These are phyloP conservation scores for Oscheius myriophilus DNA, from an alignment of 2,888 invertebrate genomes.

Conservation along the genomic window DNA sequence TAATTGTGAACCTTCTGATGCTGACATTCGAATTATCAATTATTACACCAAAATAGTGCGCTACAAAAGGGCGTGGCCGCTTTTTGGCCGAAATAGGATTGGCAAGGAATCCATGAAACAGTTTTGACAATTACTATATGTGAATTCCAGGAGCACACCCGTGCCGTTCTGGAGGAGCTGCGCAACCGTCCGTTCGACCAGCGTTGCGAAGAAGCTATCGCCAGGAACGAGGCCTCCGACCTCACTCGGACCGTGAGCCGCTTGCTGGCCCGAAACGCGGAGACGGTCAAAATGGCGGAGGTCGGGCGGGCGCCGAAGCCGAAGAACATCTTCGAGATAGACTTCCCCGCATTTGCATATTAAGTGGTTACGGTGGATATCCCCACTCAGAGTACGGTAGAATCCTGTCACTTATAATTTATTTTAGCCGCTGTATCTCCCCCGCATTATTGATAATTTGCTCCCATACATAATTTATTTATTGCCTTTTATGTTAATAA, in stretches of 20 bases:
- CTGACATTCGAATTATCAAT: too few species aligned
- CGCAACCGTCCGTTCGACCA: slow-evolving; percentile 49
- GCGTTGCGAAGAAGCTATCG: slow-evolving; percentile 37
- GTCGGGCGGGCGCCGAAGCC: slow-evolving; percentile 57
- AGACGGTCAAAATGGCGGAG: slow-evolving; percentile 58
- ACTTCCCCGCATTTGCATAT: slow-evolving; percentile 53
- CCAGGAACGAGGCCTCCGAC: slow-evolving; percentile 40
- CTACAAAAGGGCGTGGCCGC: too few species aligned
- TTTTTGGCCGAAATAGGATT: too few species aligned
- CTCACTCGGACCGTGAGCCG: slow-evolving; percentile 55
- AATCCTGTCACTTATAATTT: too few species aligned
- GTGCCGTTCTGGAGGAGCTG: slow-evolving; percentile 44
- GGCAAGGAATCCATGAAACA: not conserved
- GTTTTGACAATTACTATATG: not conserved
- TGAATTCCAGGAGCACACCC: slow-evolving; percentile 39
- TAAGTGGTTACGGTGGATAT: not conserved
- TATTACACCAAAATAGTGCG: too few species aligned
- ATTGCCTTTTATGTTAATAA: too few species aligned
- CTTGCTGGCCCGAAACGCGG: slow-evolving; percentile 59
- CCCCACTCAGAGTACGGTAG: too few species aligned
- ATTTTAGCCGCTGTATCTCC: too few species aligned
- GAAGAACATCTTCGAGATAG: slow-evolving; percentile 63
- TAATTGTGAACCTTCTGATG: too few species aligned
- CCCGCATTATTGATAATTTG: too few species aligned
- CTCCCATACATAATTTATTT: too few species aligned